Evolutionary conservation across 1,140 invertebrate species (phyloP), one percentile per base, ranked within the genome.

Genomic region (Trichomalopsis sarcophagae): DNA sequence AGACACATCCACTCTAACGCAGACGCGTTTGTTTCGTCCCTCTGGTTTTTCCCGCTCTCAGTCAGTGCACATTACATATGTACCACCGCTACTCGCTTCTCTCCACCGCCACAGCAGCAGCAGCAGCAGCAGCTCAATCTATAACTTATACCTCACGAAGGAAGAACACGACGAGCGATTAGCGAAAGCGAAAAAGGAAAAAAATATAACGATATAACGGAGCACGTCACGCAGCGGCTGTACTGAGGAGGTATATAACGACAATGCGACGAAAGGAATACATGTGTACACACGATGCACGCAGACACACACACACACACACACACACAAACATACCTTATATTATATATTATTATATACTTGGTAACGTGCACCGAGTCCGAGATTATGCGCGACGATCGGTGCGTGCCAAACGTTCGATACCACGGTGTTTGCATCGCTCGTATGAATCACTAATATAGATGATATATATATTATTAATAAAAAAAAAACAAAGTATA

Each of bases 341-440:
- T 50, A 50, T 47, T 47, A 47, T 44, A 44, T 44, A 44, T 44
- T 44, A 50, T 77, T 69, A 68, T 36, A 30, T 36, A 11, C 66
- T 77, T 69, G 14, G 50, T 23, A 44, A 75, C 21, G 33, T 71
- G 62, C 44, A 84, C 75, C 55, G 17, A 50, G 47, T 50, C 47
- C 47, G 47, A 50, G 47, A 50, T 17, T 17, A 17, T 50, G 47
- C 13, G 11, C 6, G n/a, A 75, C 2, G 14, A 14, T n/a, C 44
- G 75, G 62, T 77, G 44, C 82, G 55, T 84, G 83, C 47, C 68
- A 80, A 84, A 84, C 68, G 83, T 84, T 84, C 83, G 83, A 84
- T 84, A 84, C 36, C 40, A 74, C 17, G 68, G 68, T 84, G 68
- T 84, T 84, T 80, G 66, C 30, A 80, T 84, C 11, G 36, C 44